Conservation (phyloP, 2,113 vertebrate species). For the Drymodes brunneopygia region DNA sequence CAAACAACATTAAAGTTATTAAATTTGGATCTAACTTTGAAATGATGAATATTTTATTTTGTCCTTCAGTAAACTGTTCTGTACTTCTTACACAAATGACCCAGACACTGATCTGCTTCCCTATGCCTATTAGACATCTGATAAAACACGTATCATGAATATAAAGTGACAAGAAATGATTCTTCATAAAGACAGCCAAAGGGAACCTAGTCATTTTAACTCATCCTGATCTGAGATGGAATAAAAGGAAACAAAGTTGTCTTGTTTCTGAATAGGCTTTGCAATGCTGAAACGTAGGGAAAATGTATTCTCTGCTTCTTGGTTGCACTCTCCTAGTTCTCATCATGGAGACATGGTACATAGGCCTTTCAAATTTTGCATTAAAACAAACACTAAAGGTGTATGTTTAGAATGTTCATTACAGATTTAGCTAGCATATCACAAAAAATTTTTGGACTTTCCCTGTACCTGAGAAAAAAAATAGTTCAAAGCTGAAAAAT, state of each 20-base stretch:
- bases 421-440: not conserved
- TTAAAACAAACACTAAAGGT: not conserved
- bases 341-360: not conserved
- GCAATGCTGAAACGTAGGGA: not conserved
- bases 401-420: not conserved
- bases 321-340: not conserved
- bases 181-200: conserved; percentile 7
- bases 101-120: not conserved
- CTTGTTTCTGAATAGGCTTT: not conserved
- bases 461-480: not conserved
- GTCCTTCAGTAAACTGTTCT: not conserved
- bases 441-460: not conserved
- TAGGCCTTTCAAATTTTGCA: not conserved
- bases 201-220: not conserved
- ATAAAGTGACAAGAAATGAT: conserved; percentile 33
- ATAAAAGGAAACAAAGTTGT: not conserved
- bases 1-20: not conserved
- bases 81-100: not conserved
- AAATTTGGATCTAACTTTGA: not conserved
- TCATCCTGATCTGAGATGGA: not conserved
- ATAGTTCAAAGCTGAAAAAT: not conserved
- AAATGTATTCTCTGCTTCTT: not conserved
- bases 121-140: not conserved
- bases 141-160: conserved; percentile 33
- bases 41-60: not conserved